phyloP scores from a whole-genome alignment of 35 echinoderm and acorn worm genomes.

The Lytechinus pictus region DNA sequence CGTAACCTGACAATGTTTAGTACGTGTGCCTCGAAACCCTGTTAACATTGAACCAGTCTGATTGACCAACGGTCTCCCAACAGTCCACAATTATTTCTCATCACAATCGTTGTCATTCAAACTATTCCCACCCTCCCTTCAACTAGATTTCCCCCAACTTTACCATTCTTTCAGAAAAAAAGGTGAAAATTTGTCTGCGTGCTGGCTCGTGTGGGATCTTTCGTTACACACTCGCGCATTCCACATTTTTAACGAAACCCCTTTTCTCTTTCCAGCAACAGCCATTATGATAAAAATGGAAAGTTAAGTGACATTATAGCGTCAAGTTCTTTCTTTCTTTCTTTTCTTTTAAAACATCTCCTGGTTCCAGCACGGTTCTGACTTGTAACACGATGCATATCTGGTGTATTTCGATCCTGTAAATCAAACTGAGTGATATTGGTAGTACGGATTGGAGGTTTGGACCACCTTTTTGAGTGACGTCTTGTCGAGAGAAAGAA shows the following conservation, averaged over 20 bases:
- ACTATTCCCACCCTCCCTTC: background rate
- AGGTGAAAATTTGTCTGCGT: background rate
- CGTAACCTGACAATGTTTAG: background rate
- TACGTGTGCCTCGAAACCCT: background rate
- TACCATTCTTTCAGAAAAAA: background rate
- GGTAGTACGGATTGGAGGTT: conserved; percentile 32
- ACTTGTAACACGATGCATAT: conserved; percentile 15
- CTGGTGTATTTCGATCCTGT: conserved; percentile 12
- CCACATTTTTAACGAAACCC: background rate
- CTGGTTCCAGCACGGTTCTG: background rate
- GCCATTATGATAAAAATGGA: background rate
- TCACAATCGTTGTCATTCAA: background rate
- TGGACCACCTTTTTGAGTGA: background rate
- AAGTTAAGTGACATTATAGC: conserved; percentile 43
- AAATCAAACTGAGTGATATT: conserved; percentile 35
- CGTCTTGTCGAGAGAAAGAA: background rate
- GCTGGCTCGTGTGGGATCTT: conserved; percentile 12
- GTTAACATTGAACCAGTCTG: background rate
- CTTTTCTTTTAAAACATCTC: background rate
- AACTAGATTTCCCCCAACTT: background rate
- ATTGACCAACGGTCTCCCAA: background rate
- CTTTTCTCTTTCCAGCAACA: background rate
- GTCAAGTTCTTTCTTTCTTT: background rate
- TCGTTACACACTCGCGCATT: conserved; percentile 15
- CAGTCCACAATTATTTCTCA: background rate